Conservation (phyloP, 2,888 invertebrate species). For the Bedellia somnulentella region DNA sequence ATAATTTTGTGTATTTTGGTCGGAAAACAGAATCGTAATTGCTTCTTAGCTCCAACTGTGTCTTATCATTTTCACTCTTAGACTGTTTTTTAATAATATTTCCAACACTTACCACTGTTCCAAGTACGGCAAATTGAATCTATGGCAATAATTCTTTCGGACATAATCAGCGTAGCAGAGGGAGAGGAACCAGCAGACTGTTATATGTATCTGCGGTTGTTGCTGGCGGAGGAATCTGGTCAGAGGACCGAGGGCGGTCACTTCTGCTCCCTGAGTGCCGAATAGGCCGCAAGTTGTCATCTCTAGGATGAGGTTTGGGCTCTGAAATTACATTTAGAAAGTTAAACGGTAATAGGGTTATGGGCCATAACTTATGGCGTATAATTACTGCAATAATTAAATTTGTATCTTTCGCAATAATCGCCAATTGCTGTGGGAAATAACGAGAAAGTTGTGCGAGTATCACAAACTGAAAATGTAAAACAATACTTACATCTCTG, state of each 20-base stretch:
- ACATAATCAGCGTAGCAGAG: slow-evolving; percentile 51
- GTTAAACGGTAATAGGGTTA: too few species aligned
- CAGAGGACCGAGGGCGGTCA: slow-evolving; percentile 23
- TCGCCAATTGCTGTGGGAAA: neutral
- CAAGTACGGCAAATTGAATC: slow-evolving; percentile 46
- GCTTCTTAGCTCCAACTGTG: too few species aligned
- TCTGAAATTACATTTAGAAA: slow-evolving; percentile 19
- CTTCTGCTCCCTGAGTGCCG: slow-evolving; percentile 14
- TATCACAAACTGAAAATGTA: too few species aligned
- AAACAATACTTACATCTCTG: slow-evolving; percentile 34
- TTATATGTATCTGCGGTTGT: slow-evolving; percentile 51
- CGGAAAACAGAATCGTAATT: too few species aligned
- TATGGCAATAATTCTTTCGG: slow-evolving; percentile 40
- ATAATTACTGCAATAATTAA: too few species aligned
- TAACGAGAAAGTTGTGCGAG: too few species aligned
- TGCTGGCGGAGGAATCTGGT: slow-evolving; percentile 40
- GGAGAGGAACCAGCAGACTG: slow-evolving; percentile 51
- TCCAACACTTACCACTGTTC: slow-evolving; percentile 38
- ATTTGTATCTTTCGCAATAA: neutral
- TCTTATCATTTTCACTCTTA: too few species aligned
- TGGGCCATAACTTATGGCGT: too few species aligned
- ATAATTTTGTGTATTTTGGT: too few species aligned
- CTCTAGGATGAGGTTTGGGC: slow-evolving; percentile 40
- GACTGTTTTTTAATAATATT: neutral
- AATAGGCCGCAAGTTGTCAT: slow-evolving; percentile 44